Evolutionary conservation across 2,113 vertebrate genomes (phyloP), one percentile per base, ranked within the genome.

Genomic region (Alectura lathami): DNA sequence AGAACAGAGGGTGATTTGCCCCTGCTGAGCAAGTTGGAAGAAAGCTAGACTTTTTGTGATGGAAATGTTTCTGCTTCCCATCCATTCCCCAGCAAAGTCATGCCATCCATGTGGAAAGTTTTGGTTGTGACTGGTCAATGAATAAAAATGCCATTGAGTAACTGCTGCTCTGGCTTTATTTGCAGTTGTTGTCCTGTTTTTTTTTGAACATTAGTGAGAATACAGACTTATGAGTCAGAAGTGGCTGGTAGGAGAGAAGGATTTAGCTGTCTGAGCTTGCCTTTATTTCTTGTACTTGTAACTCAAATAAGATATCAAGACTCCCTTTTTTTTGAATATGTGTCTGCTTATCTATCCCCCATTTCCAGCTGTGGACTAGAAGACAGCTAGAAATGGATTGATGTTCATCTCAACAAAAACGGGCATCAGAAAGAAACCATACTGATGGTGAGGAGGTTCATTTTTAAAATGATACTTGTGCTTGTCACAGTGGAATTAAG

Each of bases 401-500:
- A 64, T 88, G 48, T 13, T 88, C 73, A 30, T 75, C 56, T 56
- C 72, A 67, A 81, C 15, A 5, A 34, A 69, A 79, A 92, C 66
- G 86, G 51, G 63, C 47, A 74, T 91, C 54, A 89, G 59, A 95
- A 96, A 50, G 51, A 72, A 86, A 56, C 4, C 32, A 32, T 13
- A 56, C 81, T 80, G 89, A 67, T 32, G 9, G 26, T 88, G 83
- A 78, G 24, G 29, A 93, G 16, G 36, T 62, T 89, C 38, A 16
- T 38, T 74, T 95, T 70, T 88, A 5, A 48, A 76, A 54, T 72
- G 21, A 83, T 72, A 30, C 47, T 86, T 75, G 24, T 56, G 47
- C 56, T 84, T 94, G 88, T 93, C 93, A 96, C 45, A 59, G 48
- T 86, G 62, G 80, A 95, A 92, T 95, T 92, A 92, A 96, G 83